These are phyloP conservation scores for Porites lutea DNA, from an alignment of 64 coral and sea anemone genomes.

Conservation along the genomic window DNA sequence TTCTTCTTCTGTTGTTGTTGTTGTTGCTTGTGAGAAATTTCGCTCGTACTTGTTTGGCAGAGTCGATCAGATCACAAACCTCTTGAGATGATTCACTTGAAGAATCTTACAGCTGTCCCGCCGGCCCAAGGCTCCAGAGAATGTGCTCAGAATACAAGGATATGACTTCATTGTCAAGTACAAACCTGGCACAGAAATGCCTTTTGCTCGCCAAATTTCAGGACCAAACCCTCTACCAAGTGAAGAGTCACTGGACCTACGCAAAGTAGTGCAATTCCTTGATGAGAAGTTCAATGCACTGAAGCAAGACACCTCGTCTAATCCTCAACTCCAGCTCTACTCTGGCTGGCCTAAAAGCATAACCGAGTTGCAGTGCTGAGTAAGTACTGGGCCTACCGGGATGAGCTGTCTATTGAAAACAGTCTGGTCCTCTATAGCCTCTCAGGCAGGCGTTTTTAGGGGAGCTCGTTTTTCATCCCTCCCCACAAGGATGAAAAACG, in stretches of 20 bases:
- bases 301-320: neutral
- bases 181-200: neutral
- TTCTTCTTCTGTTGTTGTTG: too few relatives aligned
- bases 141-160: constrained; percentile 16
- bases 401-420: constrained; percentile 49
- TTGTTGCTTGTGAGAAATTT: too few relatives aligned
- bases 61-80: too few relatives aligned
- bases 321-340: constrained; percentile 10
- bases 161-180: constrained; percentile 36
- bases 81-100: too few relatives aligned
- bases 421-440: neutral
- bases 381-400: constrained; percentile 29
- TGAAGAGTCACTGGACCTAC: neutral
- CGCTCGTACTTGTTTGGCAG: too few relatives aligned
- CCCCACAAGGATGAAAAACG: too few relatives aligned
- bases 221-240: too few relatives aligned
- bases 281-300: neutral
- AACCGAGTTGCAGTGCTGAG: constrained; percentile 38
- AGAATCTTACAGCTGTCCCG: constrained; percentile 12
- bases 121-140: constrained; percentile 22
- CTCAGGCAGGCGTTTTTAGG: too few relatives aligned
- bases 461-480: too few relatives aligned
- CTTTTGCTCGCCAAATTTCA: too few relatives aligned
- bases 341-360: constrained; percentile 27
- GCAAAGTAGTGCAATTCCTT: neutral